Evolutionary conservation across 2,888 invertebrate species (phyloP), one percentile per base, ranked within the genome.

Genomic region (Patella pellucida): DNA sequence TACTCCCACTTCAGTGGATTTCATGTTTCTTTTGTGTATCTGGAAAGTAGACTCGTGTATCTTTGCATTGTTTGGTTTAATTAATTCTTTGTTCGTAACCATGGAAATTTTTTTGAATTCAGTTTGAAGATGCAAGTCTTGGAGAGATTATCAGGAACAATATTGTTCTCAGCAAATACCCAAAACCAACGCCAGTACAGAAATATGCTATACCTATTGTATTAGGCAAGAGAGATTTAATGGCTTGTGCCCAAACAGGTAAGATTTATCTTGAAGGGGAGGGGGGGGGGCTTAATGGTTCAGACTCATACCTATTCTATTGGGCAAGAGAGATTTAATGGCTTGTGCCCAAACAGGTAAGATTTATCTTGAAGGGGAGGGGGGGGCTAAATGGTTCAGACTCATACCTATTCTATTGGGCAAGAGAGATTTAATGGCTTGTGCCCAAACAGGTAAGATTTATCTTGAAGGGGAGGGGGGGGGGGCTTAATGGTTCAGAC

Each of bases 231-330:
- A 92, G 97, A 41, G 99, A 99, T 92, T 91, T 99, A 50, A 98
- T 99, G 97, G 98, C 96, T 0, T 98, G 98, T 88, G 98, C 99
- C 0, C 98, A 99, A 91, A 99, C 99, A 16, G 99, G 99, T 89
- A 74, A 50, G 78, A 27, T 68, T n/a, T n/a, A n/a, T n/a, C n/a
- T n/a, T n/a, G n/a, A n/a, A n/a, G n/a, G n/a, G n/a, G n/a, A n/a
- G n/a, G n/a, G n/a, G n/a, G n/a, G n/a, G n/a, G n/a, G n/a, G n/a
- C n/a, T n/a, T n/a, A n/a, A n/a, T n/a, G n/a, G n/a, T n/a, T n/a
- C n/a, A n/a, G n/a, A n/a, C n/a, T n/a, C n/a, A n/a, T n/a, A n/a
- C n/a, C n/a, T n/a, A n/a, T n/a, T n/a, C n/a, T n/a, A n/a, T n/a
- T n/a, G n/a, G n/a, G n/a, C n/a, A n/a, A n/a, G n/a, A n/a, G n/a